Conservation (phyloP, 1,140 invertebrate genomes). For the Drosophila asahinai region DNA sequence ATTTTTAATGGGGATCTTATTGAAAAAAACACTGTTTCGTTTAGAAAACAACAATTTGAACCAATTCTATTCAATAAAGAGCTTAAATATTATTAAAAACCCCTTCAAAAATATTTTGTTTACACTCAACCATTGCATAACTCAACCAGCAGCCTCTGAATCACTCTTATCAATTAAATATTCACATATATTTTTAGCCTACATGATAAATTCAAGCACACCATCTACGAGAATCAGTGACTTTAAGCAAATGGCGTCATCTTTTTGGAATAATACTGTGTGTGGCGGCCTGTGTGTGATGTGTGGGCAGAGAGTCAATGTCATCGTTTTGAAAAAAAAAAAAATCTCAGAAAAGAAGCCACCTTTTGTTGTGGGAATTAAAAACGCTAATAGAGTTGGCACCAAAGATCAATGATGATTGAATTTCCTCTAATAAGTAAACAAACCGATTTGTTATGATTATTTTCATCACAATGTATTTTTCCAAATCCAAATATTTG, state of each 20-base stretch:
- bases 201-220: conserved; percentile 6
- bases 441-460: conserved; percentile 11
- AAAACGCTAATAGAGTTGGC: conserved; percentile 29
- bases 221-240: conserved; percentile 30
- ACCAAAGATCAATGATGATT: conserved; percentile 19
- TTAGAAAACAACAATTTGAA: neutral
- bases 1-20: no score
- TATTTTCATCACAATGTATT: conserved; percentile 15
- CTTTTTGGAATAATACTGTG: conserved; percentile 30
- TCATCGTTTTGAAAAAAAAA: conserved; percentile 10
- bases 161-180: conserved; percentile 23
- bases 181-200: conserved; percentile 24
- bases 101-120: neutral
- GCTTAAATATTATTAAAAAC: neutral
- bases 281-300: conserved; percentile 12
- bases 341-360: conserved; percentile 15
- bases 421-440: conserved; percentile 11
- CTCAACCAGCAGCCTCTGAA: neutral
- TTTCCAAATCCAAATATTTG: conserved; percentile 23
- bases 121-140: neutral
- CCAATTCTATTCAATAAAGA: neutral
- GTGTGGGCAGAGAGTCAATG: conserved; percentile 34
- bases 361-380: conserved; percentile 33
- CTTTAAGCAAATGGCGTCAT: conserved; percentile 37
- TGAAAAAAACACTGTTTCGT: neutral